Evolutionary conservation across 2,113 vertebrate species (phyloP).

Genomic region (Rhipidura dahli): DNA sequence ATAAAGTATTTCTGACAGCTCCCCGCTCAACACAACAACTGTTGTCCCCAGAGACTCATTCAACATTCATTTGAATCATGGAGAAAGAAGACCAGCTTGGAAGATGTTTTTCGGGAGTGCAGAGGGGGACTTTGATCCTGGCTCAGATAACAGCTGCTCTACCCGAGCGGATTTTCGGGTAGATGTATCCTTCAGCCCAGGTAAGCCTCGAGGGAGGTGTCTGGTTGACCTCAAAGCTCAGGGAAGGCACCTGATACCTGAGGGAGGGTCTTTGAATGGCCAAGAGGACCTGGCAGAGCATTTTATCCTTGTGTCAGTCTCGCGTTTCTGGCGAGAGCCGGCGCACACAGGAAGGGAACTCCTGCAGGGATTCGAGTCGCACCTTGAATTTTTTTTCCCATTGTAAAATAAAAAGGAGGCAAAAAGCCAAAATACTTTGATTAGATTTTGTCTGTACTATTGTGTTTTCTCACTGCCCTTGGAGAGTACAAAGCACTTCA

Average conservation of each 20-base stretch:
- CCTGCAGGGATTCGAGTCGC: constrained; percentile 66
- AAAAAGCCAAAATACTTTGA: constrained; percentile 73
- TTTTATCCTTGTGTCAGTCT: constrained; percentile 83
- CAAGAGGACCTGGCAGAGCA: constrained; percentile 72
- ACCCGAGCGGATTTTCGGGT: constrained; percentile 76
- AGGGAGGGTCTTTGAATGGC: constrained; percentile 87
- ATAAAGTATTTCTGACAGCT: constrained; percentile 70
- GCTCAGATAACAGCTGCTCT: constrained; percentile 88
- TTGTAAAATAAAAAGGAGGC: constrained; percentile 73
- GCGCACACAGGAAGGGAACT: constrained; percentile 66
- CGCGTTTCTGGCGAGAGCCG: constrained; percentile 64
- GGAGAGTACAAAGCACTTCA: constrained; percentile 51
- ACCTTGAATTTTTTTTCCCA: constrained; percentile 67
- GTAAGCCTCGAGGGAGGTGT: constrained; percentile 87
- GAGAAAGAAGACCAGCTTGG: constrained; percentile 77
- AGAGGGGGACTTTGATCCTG: constrained; percentile 87
- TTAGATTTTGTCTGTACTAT: constrained; percentile 68
- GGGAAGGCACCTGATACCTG: constrained; percentile 85
- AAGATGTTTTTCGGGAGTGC: constrained; percentile 77
- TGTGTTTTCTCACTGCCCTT: constrained; percentile 69
- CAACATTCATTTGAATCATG: constrained; percentile 79
- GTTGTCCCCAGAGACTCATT: constrained; percentile 78
- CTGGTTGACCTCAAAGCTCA: constrained; percentile 88
- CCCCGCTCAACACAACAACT: constrained; percentile 76
- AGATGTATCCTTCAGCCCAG: constrained; percentile 76